A percentile compares a stretch with the other conserved stretches of the same genome.
These are phyloP conservation scores for Xylocopa sonorina DNA, from an alignment of 1,140 invertebrate species.

Conservation along the genomic window DNA sequence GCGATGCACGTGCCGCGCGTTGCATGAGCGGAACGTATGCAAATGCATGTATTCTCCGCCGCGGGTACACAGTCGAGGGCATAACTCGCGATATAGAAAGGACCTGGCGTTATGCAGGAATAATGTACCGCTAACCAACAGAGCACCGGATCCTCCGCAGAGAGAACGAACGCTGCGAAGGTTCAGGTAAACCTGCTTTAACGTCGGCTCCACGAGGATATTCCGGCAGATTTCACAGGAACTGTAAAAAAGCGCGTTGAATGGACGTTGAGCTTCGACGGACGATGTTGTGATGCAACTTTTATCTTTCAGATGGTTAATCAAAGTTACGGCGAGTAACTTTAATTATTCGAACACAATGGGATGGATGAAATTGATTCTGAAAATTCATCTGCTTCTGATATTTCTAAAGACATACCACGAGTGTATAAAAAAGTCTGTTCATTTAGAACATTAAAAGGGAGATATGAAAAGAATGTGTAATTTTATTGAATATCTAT, in stretches of 20 bases:
- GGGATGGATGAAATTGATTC: too few relatives aligned
- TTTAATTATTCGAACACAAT: too few relatives aligned
- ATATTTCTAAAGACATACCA: too few relatives aligned
- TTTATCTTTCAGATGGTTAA: not conserved
- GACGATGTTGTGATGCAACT: too few relatives aligned
- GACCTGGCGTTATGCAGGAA: not conserved
- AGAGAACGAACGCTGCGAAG: not conserved
- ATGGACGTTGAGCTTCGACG: not conserved
- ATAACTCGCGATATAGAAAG: not conserved
- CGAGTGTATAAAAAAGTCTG: too few relatives aligned
- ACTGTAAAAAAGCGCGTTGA: not conserved
- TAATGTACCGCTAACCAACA: constrained; percentile 8
- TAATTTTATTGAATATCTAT: not conserved
- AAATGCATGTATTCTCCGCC: constrained; percentile 35
- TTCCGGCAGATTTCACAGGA: not conserved
- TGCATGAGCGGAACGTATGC: constrained; percentile 20
- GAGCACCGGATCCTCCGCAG: not conserved
- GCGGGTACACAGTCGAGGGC: not conserved
- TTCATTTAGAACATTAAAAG: too few relatives aligned
- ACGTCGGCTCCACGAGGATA: not conserved
- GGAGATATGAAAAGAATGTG: too few relatives aligned
- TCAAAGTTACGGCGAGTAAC: too few relatives aligned
- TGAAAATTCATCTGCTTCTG: too few relatives aligned
- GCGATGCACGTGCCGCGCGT: not conserved
- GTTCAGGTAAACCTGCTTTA: not conserved